These are phyloP conservation scores for Athalia cordata DNA, from an alignment of 2,888 invertebrate genomes.

Conservation along the genomic window DNA sequence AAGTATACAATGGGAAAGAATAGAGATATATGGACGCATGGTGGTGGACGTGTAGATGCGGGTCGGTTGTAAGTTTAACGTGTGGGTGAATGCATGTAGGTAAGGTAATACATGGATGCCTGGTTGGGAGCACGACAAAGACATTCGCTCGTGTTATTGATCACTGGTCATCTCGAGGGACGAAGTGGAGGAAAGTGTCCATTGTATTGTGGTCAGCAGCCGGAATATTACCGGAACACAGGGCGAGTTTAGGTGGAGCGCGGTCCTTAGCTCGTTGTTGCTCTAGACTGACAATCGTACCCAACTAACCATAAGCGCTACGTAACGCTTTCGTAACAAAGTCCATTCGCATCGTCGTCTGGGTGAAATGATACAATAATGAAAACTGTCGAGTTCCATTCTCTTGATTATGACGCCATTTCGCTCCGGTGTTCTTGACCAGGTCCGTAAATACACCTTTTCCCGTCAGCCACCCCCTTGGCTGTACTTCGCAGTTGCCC, in stretches of 20 bases:
- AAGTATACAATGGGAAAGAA: constrained; percentile 35
- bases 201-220: constrained; percentile 61
- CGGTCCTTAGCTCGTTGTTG: constrained; percentile 30
- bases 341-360: neutral
- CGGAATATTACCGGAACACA: constrained; percentile 63
- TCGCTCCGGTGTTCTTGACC: neutral
- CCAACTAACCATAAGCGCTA: constrained; percentile 24
- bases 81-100: neutral
- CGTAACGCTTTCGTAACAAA: constrained; percentile 24
- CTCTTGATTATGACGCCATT: constrained; percentile 14
- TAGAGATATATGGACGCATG: constrained; percentile 30
- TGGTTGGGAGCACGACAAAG: constrained; percentile 47
- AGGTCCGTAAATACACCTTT: constrained; percentile 6
- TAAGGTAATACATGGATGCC: constrained; percentile 21
- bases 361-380: neutral
- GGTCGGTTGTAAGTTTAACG: neutral
- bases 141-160: constrained; percentile 57
- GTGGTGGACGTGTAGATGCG: constrained; percentile 27
- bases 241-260: constrained; percentile 49
- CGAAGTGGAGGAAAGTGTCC: constrained; percentile 55
- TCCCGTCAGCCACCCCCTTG: neutral
- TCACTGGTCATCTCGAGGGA: constrained; percentile 54
- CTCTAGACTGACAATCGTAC: constrained; percentile 18
- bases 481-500: too few relatives aligned
- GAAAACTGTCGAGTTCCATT: constrained; percentile 35